These are phyloP conservation scores for Pogonophryne albipinna DNA, from an alignment of 2,797 vertebrate species.

Conservation along the genomic window DNA sequence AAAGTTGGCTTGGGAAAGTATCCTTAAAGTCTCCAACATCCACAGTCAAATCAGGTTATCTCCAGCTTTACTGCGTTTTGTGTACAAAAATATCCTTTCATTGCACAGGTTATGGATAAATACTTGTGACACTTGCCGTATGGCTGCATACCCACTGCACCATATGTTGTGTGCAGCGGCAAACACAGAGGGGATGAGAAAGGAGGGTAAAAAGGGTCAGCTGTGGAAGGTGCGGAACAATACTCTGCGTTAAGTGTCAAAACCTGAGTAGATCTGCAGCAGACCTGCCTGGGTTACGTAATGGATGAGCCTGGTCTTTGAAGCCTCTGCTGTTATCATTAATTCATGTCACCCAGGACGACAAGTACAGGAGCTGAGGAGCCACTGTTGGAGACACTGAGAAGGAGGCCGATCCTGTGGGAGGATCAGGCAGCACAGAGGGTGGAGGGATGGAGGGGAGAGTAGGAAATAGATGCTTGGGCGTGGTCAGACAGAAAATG, in stretches of 20 bases:
- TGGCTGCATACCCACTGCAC: constrained; percentile 41
- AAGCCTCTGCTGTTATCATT: constrained; percentile 81
- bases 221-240: constrained; percentile 17
- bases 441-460: constrained; percentile 26
- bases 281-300: constrained; percentile 70
- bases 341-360: constrained; percentile 84
- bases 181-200: constrained; percentile 21
- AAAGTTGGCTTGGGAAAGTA: background rate
- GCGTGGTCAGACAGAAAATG: constrained; percentile 36
- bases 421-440: constrained; percentile 62
- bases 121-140: constrained; percentile 50
- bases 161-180: constrained; percentile 43
- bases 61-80: constrained; percentile 14
- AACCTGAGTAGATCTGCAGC: constrained; percentile 56
- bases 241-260: constrained; percentile 50
- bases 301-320: constrained; percentile 71
- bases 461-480: constrained; percentile 11
- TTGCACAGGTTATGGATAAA: constrained; percentile 35
- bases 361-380: constrained; percentile 66
- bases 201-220: constrained; percentile 50
- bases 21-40: background rate
- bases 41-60: constrained; percentile 16
- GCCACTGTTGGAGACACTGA: constrained; percentile 68
- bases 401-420: constrained; percentile 68
- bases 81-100: constrained; percentile 28